Percentiles rank a stretch among this genome's conserved stretches.
phyloP scores from a whole-genome alignment of 2,888 invertebrate species.

The Hylaea fasciaria region DNA sequence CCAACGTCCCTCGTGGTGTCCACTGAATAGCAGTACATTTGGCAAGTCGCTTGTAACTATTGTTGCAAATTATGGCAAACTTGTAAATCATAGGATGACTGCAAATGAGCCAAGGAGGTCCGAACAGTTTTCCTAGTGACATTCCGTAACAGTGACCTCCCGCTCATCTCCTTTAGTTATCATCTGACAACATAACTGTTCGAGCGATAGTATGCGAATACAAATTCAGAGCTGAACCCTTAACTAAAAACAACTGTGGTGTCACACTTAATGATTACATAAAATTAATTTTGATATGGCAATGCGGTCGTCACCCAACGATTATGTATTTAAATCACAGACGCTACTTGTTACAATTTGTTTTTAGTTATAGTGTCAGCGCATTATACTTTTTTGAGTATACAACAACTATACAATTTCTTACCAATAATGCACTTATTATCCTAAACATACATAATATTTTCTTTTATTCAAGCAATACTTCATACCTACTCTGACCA shows the following conservation, averaged over 20 bases:
- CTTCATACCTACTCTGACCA: slow-evolving; percentile 81
- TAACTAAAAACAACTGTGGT: slow-evolving; percentile 54
- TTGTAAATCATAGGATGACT: slow-evolving; percentile 25
- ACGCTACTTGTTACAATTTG: slow-evolving; percentile 70
- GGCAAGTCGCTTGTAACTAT: slow-evolving; percentile 37
- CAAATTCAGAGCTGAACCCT: slow-evolving; percentile 56
- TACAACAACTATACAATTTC: slow-evolving; percentile 76
- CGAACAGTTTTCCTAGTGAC: slow-evolving; percentile 29
- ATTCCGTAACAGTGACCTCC: slow-evolving; percentile 38
- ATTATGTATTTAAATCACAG: slow-evolving; percentile 82
- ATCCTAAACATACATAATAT: slow-evolving; percentile 76
- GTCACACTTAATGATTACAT: slow-evolving; percentile 68
- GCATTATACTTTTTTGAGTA: slow-evolving; percentile 68
- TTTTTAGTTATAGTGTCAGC: slow-evolving; percentile 66
- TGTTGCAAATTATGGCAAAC: slow-evolving; percentile 43
- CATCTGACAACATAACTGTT: slow-evolving; percentile 53
- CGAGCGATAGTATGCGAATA: slow-evolving; percentile 57
- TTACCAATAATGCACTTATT: slow-evolving; percentile 80
- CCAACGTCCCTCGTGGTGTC: slow-evolving; percentile 18
- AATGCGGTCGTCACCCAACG: slow-evolving; percentile 73
- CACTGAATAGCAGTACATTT: slow-evolving; percentile 28
- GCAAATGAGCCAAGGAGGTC: slow-evolving; percentile 5
- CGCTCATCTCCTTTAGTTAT: slow-evolving; percentile 27
- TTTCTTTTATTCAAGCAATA: slow-evolving; percentile 81
- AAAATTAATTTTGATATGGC: slow-evolving; percentile 82